Evolutionary conservation across 2,888 invertebrate species (phyloP), one percentile per base, ranked within the genome.

Genomic region (Eucriotettix oculatus): DNA sequence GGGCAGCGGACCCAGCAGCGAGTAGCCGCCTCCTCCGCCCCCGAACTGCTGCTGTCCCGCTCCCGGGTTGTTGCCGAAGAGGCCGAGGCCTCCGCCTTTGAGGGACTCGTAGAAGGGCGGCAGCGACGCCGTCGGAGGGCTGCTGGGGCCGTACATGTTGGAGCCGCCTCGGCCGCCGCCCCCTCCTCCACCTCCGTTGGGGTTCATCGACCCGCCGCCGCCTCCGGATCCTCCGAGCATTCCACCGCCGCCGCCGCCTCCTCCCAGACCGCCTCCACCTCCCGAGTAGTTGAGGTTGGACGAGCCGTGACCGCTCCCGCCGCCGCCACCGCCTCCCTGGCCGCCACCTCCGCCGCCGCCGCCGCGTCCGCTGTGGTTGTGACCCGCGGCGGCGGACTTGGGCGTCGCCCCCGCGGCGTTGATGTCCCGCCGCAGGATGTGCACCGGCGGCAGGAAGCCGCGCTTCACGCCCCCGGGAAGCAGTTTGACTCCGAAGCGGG

Each of bases 71-170:
- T 79, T 80, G 57, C 79, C 78, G 12, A 82, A 79, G 65, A 83
- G 84, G 69, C 86, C 88, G 17, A 63, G 52, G 42, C 65, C 64
- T 14, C 89, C 88, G 58, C 84, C 83, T 72, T 91, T 91, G 0
- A 91, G 77, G 11, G 88, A 88, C 74, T 90, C 90, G 72, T 90
- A 90, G 69, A 91, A 91, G 1, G 90, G 90, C n/a, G 91, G 91
- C 63, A 91, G 75, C 58, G 89, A 88, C 14, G 89, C 90, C 0
- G 89, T 90, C 1, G 90, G 90, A 58, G 90, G 90, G 67, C 90
- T 90, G 66, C 88, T 90, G 10, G 90, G 90, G 3, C 90, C 90
- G 70, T 90, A 90, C 71, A 90, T 89, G 41, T 68, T 68, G 52
- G 67, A 67, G 56, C 67, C 61, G 62, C 88, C 86, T 57, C 90